Base-by-base conservation (phyloP, 2,113 vertebrate species). In the Scopus umbretta region DNA sequence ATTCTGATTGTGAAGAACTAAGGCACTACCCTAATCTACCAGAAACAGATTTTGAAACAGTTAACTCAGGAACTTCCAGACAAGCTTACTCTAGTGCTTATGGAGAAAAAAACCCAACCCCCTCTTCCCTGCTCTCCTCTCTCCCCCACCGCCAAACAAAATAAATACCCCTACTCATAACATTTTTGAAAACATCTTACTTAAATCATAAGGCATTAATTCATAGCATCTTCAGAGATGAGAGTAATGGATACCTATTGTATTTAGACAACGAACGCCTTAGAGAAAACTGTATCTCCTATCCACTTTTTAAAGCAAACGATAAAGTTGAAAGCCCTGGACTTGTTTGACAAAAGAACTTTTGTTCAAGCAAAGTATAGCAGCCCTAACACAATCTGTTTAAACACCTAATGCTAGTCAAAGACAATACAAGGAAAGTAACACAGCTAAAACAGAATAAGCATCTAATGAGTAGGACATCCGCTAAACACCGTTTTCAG, bases 381-480 rank as follows among this genome's bases (percentile, higher is more conserved):
- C 18, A 66, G 72, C 30, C 27, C 52, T 74, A 50, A n/a, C 21
- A 89, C 56, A 75, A 88, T 38, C 80, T 91, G 42, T 63, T 95
- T 81, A 49, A 92, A 86, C 80, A 91, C 84, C 87, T 92, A 74
- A 73, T 45, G 36, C 26, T 72, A 63, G 50, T 68, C 68, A 47
- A 88, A 90, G 88, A 94, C 82, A 96, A 92, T 62, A 90, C 62
- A 83, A 93, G 80, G 90, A 80, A 97, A 94, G 65, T 58, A 92
- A 52, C 66, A 45, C 29, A 62, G 29, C 47, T 87, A 70, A 62
- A 82, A 59, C 38, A 90, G 50, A 90, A 0, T 40, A 61, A 49
- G 55, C 23, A 78, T 16, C 65, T 80, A 89, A 86, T 13, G 50
- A 90, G 58, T 66, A 75, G 43, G 45, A 94, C 90, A 93, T 76